A percentile compares a stretch with the other conserved stretches of the same genome.
Conservation (phyloP, 2,888 invertebrate genomes). For the Melinaea menophilus region DNA sequence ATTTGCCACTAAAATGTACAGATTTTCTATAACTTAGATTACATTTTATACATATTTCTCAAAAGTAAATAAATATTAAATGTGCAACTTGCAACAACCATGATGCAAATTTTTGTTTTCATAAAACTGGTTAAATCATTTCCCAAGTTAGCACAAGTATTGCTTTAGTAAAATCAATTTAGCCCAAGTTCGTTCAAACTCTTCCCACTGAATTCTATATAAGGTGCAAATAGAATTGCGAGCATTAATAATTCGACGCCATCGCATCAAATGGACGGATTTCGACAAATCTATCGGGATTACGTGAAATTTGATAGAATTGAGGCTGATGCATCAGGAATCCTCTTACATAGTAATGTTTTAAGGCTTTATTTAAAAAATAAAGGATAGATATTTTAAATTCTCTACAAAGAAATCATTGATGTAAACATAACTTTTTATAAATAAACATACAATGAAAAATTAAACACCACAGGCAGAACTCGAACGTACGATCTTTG, state of each 20-base stretch:
- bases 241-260: constrained; percentile 49
- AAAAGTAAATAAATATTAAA: neutral
- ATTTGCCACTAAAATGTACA: too few relatives aligned
- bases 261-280: constrained; percentile 44
- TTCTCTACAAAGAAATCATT: too few relatives aligned
- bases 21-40: too few relatives aligned
- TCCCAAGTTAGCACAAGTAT: constrained; percentile 11
- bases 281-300: constrained; percentile 41
- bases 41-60: too few relatives aligned
- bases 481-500: too few relatives aligned
- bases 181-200: constrained; percentile 33
- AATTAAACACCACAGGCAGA: too few relatives aligned
- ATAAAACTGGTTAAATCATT: neutral
- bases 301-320: constrained; percentile 19
- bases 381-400: too few relatives aligned
- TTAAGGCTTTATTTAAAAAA: neutral
- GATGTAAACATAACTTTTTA: too few relatives aligned
- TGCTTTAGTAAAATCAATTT: constrained; percentile 33
- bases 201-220: constrained; percentile 32
- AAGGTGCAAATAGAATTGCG: constrained; percentile 38
- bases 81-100: too few relatives aligned
- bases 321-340: constrained; percentile 7
- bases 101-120: neutral
- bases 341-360: neutral
- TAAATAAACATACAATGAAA: too few relatives aligned